These are phyloP conservation scores for Gouania willdenowi DNA, from an alignment of 2,797 vertebrate species.

Conservation along the genomic window DNA sequence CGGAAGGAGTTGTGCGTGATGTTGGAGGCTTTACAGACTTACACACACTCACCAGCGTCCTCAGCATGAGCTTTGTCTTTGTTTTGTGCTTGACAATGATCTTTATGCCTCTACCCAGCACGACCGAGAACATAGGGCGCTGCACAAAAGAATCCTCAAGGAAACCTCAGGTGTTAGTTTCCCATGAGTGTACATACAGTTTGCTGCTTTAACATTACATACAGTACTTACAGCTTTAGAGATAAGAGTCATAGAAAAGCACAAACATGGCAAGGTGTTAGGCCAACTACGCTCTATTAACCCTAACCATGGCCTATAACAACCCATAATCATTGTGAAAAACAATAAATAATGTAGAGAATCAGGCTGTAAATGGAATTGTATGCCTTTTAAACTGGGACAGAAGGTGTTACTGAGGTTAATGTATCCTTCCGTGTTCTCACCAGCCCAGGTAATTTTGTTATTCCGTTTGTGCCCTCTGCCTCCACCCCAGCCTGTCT, in stretches of 20 bases:
- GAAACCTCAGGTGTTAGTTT: conserved; percentile 37
- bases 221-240: conserved; percentile 28
- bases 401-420: conserved; percentile 42
- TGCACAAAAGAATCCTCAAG: conserved; percentile 34
- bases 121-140: conserved; percentile 18
- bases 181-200: conserved; percentile 15
- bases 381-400: conserved; percentile 20
- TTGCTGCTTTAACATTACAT: conserved; percentile 26
- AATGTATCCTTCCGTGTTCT: conserved; percentile 52
- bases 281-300: conserved; percentile 22
- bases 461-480: conserved; percentile 67
- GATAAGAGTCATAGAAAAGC: conserved; percentile 23
- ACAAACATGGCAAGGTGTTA: conserved; percentile 17
- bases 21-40: conserved; percentile 46
- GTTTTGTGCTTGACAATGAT: conserved; percentile 58
- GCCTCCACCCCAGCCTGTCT: conserved; percentile 66
- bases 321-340: too few relatives aligned
- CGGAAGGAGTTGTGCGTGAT: conserved; percentile 38
- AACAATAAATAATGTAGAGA: conserved; percentile 1
- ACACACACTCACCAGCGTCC: conserved; percentile 25
- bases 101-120: conserved; percentile 42
- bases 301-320: conserved; percentile 1
- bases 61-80: conserved; percentile 53
- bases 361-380: conserved; percentile 1
- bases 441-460: conserved; percentile 68